Evolutionary conservation across 2,113 vertebrate genomes (phyloP), one percentile per base, ranked within the genome.

Genomic region (Corythornis madagascariensis): DNA sequence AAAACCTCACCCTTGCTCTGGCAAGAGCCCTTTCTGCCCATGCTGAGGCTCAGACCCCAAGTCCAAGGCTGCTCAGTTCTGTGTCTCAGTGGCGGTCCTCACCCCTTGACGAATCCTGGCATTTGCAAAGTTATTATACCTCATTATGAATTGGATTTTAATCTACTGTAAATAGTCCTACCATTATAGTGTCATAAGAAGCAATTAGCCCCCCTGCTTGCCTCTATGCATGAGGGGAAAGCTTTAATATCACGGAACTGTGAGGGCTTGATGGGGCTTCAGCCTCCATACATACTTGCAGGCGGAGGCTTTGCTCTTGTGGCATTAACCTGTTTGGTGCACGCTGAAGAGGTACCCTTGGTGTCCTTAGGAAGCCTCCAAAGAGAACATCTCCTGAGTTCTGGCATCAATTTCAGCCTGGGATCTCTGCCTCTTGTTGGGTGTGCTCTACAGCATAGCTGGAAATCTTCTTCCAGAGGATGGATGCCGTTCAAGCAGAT

Each of bases 111-210:
- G 59, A 96, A 96, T 97, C 92, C 91, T 95, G 86, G 96, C 94
- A 53, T 85, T 79, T 93, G 91, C 53, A 18, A 96, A 96, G 91
- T 97, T 92, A 95, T 96, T 93, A 97, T 82, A 95, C 85, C 94
- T 95, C 92, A 88, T 97, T 95, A 96, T 79, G 91, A 92, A 98
- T 95, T 96, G 97, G 97, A 97, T 97, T 97, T 97, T 97, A 98
- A 98, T 97, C 97, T 97, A 89, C 92, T 96, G 95, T 95, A 97
- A 98, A 97, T 97, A 97, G 97, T 96, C 93, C 92, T 83, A 95
- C 96, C 93, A 97, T 97, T 97, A 98, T 84, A 96, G 93, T 94
- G 97, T 97, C 96, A 94, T 96, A 96, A 97, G 97, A 97, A 97
- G 96, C 97, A 96, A 96, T 97, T 96, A 97, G 95, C 96, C 94